Percentiles rank a stretch among this genome's conserved stretches.
phyloP scores from a whole-genome alignment of 2,797 vertebrate genomes.

The Rhynchonycteris naso region DNA sequence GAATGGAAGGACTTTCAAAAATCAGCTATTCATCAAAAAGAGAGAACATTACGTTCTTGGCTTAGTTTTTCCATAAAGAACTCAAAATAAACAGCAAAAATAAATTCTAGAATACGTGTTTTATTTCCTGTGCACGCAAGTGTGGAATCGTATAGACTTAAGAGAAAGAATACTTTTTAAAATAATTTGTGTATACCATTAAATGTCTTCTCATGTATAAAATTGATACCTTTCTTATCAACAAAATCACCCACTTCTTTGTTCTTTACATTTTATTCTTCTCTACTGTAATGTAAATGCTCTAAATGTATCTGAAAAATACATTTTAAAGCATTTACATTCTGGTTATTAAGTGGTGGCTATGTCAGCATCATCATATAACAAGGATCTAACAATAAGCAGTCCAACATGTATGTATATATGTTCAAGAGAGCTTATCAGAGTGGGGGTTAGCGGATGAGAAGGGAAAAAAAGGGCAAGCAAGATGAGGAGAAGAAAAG shows the following conservation, averaged over 20 bases:
- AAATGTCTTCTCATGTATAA: background rate
- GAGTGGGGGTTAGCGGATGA: background rate
- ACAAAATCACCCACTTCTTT: background rate
- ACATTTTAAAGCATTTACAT: background rate
- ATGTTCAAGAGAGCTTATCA: background rate
- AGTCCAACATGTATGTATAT: background rate
- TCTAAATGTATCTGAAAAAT: background rate
- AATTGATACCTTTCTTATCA: background rate
- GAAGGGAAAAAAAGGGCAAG: background rate
- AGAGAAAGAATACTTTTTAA: background rate
- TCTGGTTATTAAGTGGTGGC: background rate
- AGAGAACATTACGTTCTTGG: conserved; percentile 41
- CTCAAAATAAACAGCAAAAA: conserved; percentile 60
- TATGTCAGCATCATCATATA: background rate
- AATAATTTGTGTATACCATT: background rate
- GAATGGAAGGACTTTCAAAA: conserved; percentile 58
- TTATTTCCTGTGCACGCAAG: background rate
- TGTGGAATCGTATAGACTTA: background rate
- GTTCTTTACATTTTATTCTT: background rate
- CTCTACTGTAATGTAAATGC: too few relatives aligned
- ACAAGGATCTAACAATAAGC: background rate
- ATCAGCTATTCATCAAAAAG: conserved; percentile 50
- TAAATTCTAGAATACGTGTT: background rate
- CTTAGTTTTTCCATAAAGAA: conserved; percentile 48
- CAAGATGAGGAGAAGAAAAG: background rate